Conservation (phyloP, 2,797 vertebrate species). For the Prunella strophiata region DNA sequence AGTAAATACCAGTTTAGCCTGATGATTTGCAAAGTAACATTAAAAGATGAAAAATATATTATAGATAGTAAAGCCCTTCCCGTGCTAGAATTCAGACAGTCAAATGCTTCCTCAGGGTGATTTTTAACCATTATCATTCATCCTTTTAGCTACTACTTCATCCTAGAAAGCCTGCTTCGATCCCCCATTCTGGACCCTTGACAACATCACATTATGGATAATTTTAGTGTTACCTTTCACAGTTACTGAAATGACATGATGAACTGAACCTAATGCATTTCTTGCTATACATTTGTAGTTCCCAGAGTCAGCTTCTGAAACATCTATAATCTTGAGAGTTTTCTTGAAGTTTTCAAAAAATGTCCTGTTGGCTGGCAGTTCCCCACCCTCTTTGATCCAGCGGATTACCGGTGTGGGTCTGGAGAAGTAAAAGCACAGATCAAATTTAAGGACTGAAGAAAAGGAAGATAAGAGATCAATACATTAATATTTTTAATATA, state of each 20-base stretch:
- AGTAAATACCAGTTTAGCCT: neutral
- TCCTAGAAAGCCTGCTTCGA: neutral
- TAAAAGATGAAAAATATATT: neutral
- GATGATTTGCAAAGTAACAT: neutral
- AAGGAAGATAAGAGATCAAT: neutral
- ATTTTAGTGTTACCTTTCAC: slow-evolving; percentile 86
- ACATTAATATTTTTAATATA: neutral
- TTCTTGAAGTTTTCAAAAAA: slow-evolving; percentile 89
- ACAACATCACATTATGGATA: neutral
- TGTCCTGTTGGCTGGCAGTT: slow-evolving; percentile 82
- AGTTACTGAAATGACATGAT: slow-evolving; percentile 88
- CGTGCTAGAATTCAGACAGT: neutral
- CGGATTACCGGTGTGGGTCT: slow-evolving; percentile 92
- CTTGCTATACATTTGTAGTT: slow-evolving; percentile 91
- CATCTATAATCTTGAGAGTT: slow-evolving; percentile 87
- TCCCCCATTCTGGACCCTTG: neutral
- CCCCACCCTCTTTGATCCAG: slow-evolving; percentile 91
- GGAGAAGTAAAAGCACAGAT: slow-evolving; percentile 19
- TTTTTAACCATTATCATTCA: neutral
- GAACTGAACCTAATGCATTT: slow-evolving; percentile 82
- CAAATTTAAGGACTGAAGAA: neutral
- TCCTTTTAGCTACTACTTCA: neutral
- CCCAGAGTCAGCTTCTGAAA: slow-evolving; percentile 91
- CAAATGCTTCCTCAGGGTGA: neutral
- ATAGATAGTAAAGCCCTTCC: neutral